phyloP scores from a whole-genome alignment of 2,113 vertebrate species.

The Chitala chitala region DNA sequence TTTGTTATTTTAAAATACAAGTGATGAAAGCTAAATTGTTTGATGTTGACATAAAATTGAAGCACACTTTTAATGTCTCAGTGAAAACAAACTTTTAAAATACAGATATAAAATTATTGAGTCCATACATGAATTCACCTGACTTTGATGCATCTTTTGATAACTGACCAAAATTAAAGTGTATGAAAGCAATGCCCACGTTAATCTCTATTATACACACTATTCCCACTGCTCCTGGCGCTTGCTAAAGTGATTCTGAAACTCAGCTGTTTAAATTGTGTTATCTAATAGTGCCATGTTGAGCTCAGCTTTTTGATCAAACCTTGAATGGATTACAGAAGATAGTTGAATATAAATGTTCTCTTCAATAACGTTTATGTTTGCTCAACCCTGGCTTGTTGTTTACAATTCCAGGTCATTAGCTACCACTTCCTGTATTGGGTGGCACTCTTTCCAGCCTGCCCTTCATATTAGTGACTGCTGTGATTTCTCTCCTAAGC shows the following conservation, averaged over 20 bases:
- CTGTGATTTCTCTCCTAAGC: background rate
- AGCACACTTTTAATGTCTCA: no score
- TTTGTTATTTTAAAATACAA: no score
- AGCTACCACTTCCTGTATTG: background rate
- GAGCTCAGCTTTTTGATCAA: background rate
- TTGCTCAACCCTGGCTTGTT: background rate
- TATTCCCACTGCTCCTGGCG: background rate
- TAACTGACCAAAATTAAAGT: background rate
- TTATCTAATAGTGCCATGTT: background rate
- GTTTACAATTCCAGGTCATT: background rate
- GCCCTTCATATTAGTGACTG: background rate
- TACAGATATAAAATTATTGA: background rate
- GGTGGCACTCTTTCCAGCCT: background rate
- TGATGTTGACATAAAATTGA: no score
- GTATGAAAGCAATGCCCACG: background rate
- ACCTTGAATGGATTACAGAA: background rate
- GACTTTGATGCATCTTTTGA: background rate
- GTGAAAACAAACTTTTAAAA: background rate
- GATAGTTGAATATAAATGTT: background rate
- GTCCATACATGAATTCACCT: background rate
- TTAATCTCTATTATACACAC: background rate
- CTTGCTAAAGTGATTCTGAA: background rate
- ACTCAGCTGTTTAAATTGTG: background rate
- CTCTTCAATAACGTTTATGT: background rate
- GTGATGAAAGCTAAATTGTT: no score